These are phyloP conservation scores for Tetramorium bicarinatum DNA, from an alignment of 2,888 invertebrate species.

Conservation along the genomic window DNA sequence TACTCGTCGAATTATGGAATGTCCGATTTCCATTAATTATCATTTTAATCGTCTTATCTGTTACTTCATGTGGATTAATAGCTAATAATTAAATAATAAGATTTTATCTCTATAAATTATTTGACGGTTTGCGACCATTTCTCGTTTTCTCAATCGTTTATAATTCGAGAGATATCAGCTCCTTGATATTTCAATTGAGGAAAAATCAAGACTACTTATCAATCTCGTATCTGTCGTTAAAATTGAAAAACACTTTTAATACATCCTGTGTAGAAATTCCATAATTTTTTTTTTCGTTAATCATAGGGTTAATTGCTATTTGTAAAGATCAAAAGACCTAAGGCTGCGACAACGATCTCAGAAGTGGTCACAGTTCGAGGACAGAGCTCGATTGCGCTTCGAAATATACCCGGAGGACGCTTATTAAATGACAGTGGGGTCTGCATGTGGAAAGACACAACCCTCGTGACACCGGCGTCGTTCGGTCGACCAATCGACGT, in stretches of 20 bases:
- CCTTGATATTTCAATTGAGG: conserved; percentile 7
- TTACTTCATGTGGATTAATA: not conserved
- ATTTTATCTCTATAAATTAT: not conserved
- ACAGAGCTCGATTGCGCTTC: conserved; percentile 27
- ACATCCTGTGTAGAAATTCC: conserved; percentile 34
- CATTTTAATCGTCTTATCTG: not conserved
- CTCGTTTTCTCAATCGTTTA: not conserved
- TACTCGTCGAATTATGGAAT: not conserved
- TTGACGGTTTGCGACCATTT: not conserved
- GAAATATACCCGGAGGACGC: conserved; percentile 41
- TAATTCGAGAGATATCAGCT: not conserved
- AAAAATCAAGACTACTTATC: conserved; percentile 14
- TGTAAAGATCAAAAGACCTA: conserved; percentile 25
- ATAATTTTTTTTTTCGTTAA: not conserved
- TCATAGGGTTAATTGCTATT: conserved; percentile 28
- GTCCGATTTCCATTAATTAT: not conserved
- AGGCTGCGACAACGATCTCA: conserved; percentile 34
- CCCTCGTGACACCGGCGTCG: conserved; percentile 62
- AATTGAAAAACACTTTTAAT: conserved; percentile 32
- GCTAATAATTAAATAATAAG: too few relatives aligned
- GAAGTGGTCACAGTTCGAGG: conserved; percentile 42
- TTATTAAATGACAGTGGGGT: conserved; percentile 26
- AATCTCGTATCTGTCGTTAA: conserved; percentile 9
- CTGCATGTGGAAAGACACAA: conserved; percentile 60
- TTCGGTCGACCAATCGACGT: conserved; percentile 69